These are phyloP conservation scores for Anagrus nilaparvatae DNA, from an alignment of 1,140 invertebrate genomes.

Conservation along the genomic window DNA sequence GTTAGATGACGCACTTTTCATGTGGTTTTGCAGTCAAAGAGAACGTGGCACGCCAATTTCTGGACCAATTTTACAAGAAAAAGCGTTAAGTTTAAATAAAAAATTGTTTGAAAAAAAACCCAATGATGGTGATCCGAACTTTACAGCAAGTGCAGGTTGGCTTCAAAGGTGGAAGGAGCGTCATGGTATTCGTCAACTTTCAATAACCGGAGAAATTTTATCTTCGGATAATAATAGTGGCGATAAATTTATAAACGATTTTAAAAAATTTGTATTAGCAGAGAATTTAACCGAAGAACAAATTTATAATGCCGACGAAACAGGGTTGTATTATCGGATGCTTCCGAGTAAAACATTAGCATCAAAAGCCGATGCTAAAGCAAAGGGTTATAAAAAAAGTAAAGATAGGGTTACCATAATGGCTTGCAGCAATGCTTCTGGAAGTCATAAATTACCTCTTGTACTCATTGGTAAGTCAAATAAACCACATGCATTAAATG, in stretches of 20 bases:
- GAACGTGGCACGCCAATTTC: not conserved
- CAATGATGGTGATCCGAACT: constrained; percentile 2
- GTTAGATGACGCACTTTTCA: not conserved
- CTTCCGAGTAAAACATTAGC: constrained; percentile 3
- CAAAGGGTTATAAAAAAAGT: not conserved
- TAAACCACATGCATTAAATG: constrained; percentile 9
- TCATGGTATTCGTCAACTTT: constrained; percentile 15
- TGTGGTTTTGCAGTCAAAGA: not conserved
- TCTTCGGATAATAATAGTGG: constrained; percentile 8
- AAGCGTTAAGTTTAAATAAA: not conserved
- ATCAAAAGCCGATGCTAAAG: not conserved
- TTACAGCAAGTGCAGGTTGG: constrained; percentile 20
- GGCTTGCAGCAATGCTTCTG: too few species aligned
- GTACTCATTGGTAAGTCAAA: constrained; percentile 2
- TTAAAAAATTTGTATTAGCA: constrained; percentile 2
- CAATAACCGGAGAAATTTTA: constrained; percentile 18
- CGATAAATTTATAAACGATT: constrained; percentile 4
- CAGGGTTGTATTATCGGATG: not conserved
- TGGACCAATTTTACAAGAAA: not conserved
- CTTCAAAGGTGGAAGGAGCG: constrained; percentile 18
- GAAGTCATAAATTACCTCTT: too few species aligned
- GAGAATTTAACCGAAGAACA: constrained; percentile 1
- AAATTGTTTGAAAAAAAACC: too few species aligned
- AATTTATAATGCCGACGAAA: constrained; percentile 2
- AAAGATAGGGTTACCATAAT: too few species aligned